These are phyloP conservation scores for Coenonympha arcania DNA, from an alignment of 2,888 invertebrate genomes.

Conservation along the genomic window DNA sequence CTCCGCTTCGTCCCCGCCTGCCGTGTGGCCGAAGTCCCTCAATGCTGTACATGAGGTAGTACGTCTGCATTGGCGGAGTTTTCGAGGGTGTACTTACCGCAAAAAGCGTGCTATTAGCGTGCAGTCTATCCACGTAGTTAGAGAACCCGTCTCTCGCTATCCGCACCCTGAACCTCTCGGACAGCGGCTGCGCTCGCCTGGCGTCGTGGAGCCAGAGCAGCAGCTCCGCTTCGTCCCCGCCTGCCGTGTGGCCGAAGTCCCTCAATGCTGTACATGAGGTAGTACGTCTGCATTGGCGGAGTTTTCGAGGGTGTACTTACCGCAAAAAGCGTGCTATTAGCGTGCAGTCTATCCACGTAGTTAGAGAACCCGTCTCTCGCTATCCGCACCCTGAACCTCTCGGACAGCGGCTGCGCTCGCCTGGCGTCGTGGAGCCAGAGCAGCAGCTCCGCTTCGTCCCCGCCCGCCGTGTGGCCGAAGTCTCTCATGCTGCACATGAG, in stretches of 20 bases:
- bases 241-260: slow-evolving; percentile 89
- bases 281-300: slow-evolving; percentile 58
- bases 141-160: slow-evolving; percentile 93
- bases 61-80: not conserved
- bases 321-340: slow-evolving; percentile 91
- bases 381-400: slow-evolving; percentile 90
- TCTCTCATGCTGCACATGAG: slow-evolving; percentile 89
- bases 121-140: slow-evolving; percentile 88
- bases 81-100: slow-evolving; percentile 77
- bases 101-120: slow-evolving; percentile 91
- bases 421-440: slow-evolving; percentile 89
- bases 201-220: slow-evolving; percentile 90
- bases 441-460: slow-evolving; percentile 91
- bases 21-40: slow-evolving; percentile 89
- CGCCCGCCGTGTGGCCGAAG: slow-evolving; percentile 89
- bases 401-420: slow-evolving; percentile 85
- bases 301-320: too few relatives aligned
- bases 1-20: slow-evolving; percentile 92
- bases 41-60: slow-evolving; percentile 87
- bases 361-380: slow-evolving; percentile 92
- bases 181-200: slow-evolving; percentile 82
- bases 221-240: slow-evolving; percentile 92
- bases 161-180: slow-evolving; percentile 90
- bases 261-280: slow-evolving; percentile 89
- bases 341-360: slow-evolving; percentile 88